Evolutionary conservation across 2,888 invertebrate species (phyloP).

Genomic region (Zele albiditarsus): DNA sequence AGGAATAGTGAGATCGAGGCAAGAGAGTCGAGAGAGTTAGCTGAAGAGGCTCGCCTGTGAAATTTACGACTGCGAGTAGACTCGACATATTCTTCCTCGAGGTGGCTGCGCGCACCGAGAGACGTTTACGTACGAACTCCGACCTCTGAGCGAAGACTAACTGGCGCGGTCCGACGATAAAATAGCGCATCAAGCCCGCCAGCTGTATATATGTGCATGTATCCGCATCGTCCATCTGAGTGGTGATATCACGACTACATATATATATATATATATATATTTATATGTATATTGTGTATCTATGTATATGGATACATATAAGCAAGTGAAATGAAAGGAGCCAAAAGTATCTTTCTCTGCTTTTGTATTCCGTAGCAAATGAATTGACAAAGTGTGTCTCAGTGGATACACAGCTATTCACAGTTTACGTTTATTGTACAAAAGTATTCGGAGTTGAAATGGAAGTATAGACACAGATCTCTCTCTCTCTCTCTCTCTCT

Average conservation of each 20-base stretch:
- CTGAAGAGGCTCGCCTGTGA: slow-evolving; percentile 56
- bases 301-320: slow-evolving; percentile 1
- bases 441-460: slow-evolving; percentile 20
- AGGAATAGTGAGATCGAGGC: slow-evolving; percentile 14
- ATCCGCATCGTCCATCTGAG: slow-evolving; percentile 10
- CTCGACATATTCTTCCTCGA: slow-evolving; percentile 62
- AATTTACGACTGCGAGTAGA: slow-evolving; percentile 61
- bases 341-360: slow-evolving; percentile 9
- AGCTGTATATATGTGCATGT: slow-evolving; percentile 37
- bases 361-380: slow-evolving; percentile 25
- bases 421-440: slow-evolving; percentile 33
- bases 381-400: slow-evolving; percentile 33
- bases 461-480: slow-evolving; percentile 8
- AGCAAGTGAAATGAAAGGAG: not conserved
- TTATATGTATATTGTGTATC: too few species aligned
- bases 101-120: slow-evolving; percentile 60
- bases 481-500: too few species aligned
- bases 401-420: slow-evolving; percentile 12
- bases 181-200: slow-evolving; percentile 62
- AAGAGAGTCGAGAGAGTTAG: slow-evolving; percentile 52
- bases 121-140: slow-evolving; percentile 65
- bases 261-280: slow-evolving; percentile 10
- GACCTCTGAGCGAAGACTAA: slow-evolving; percentile 65
- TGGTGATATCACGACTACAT: slow-evolving; percentile 10
- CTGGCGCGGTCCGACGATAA: slow-evolving; percentile 63